phyloP scores from a whole-genome alignment of 2,888 invertebrate genomes.

The Halictus ligatus region DNA sequence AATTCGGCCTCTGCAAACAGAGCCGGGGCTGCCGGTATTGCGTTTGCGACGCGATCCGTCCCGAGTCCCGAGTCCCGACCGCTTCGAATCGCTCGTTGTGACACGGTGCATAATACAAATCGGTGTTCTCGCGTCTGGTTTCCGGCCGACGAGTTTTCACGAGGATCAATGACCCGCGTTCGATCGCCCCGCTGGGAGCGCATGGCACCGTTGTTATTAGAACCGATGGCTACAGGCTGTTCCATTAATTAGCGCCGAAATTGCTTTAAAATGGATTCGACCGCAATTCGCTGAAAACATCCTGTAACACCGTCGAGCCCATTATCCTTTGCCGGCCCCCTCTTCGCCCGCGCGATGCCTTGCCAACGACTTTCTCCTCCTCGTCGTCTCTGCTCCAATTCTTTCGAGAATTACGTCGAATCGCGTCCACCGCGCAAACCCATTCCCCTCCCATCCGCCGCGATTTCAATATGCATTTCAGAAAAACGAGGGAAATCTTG shows the following conservation, averaged over 20 bases:
- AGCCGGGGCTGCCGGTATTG: constrained; percentile 20
- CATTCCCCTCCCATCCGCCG: neutral
- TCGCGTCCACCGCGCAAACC: neutral
- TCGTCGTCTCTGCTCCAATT: neutral
- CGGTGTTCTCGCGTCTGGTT: constrained; percentile 55
- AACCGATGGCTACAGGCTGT: constrained; percentile 36
- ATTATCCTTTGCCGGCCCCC: neutral
- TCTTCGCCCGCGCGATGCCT: neutral
- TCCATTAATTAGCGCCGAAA: constrained; percentile 59
- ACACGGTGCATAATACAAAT: constrained; percentile 56
- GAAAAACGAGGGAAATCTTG: constrained; percentile 12
- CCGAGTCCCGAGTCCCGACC: neutral
- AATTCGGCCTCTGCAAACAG: constrained; percentile 45
- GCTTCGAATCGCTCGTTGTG: constrained; percentile 30
- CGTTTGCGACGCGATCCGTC: constrained; percentile 14
- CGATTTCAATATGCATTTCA: constrained; percentile 22
- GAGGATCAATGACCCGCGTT: constrained; percentile 48
- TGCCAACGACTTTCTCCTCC: constrained; percentile 2
- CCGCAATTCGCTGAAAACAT: constrained; percentile 50
- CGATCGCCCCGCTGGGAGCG: constrained; percentile 44
- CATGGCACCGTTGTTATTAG: constrained; percentile 54
- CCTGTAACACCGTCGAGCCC: constrained; percentile 15
- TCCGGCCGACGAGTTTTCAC: constrained; percentile 44
- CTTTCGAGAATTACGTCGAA: constrained; percentile 12
- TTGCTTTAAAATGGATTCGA: constrained; percentile 58